These are phyloP conservation scores for Coleophora deauratella DNA, from an alignment of 2,888 invertebrate species.

Conservation along the genomic window DNA sequence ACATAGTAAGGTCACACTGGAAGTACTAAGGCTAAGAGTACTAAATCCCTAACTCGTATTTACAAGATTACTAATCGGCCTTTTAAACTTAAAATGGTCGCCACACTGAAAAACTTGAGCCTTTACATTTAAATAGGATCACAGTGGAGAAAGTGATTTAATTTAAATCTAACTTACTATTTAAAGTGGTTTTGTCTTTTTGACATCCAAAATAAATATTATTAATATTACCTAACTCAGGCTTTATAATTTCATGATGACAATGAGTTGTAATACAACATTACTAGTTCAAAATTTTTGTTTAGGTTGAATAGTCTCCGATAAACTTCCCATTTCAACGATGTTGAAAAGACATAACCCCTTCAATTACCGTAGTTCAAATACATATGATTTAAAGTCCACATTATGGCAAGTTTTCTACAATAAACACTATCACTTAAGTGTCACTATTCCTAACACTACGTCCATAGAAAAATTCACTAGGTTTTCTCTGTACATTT, in stretches of 20 bases:
- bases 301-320: no score
- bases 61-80: conserved; percentile 50
- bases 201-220: no score
- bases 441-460: conserved; percentile 58
- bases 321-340: no score
- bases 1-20: conserved; percentile 65
- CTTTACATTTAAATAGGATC: conserved; percentile 69
- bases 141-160: conserved; percentile 73
- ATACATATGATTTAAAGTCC: conserved; percentile 58
- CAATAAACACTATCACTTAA: conserved; percentile 55
- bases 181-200: neutral
- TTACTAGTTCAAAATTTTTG: no score
- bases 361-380: no score
- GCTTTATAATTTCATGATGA: no score
- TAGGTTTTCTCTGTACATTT: conserved; percentile 50
- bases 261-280: no score
- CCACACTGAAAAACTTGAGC: conserved; percentile 63
- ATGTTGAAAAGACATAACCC: neutral
- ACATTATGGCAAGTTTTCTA: conserved; percentile 70
- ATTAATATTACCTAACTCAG: no score
- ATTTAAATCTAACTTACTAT: conserved; percentile 39
- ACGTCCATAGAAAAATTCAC: conserved; percentile 66
- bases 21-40: conserved; percentile 50
- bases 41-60: conserved; percentile 46
- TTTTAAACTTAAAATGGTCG: conserved; percentile 41